A percentile compares a stretch with the other conserved stretches of the same genome.
Conservation (phyloP, 2,797 vertebrate genomes). For the Sebastes umbrosus region DNA sequence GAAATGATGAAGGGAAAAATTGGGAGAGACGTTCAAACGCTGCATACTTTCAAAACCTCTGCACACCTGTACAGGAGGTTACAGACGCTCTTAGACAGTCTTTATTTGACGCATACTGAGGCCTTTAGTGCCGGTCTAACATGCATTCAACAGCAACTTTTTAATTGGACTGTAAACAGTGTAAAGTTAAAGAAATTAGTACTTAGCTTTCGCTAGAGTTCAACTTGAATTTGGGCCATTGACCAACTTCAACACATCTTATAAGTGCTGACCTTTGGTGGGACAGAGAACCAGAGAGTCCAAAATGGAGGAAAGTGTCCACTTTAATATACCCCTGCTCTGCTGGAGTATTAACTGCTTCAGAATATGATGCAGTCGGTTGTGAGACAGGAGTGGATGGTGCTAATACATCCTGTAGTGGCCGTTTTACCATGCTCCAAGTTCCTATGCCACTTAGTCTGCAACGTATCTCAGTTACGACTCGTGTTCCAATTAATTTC, state of each 20-base stretch:
- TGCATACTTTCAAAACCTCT: too few relatives aligned
- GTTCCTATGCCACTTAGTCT: too few relatives aligned
- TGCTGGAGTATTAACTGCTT: neutral
- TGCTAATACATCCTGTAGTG: neutral
- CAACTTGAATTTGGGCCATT: neutral
- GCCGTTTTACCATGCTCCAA: too few relatives aligned
- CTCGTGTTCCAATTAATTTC: too few relatives aligned
- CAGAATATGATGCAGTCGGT: neutral
- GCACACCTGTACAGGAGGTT: too few relatives aligned
- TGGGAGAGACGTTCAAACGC: too few relatives aligned
- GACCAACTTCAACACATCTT: neutral
- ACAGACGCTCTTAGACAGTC: neutral
- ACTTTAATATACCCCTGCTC: neutral
- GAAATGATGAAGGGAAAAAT: neutral
- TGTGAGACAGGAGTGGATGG: neutral
- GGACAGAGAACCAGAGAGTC: neutral
- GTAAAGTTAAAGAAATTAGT: neutral
- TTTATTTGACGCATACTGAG: neutral
- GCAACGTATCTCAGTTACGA: too few relatives aligned
- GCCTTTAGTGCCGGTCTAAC: neutral
- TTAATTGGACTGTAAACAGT: neutral
- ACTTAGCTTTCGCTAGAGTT: neutral
- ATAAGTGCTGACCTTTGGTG: neutral
- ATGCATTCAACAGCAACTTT: neutral
- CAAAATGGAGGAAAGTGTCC: neutral